A percentile compares a stretch with the other conserved stretches of the same genome.
These are phyloP conservation scores for Epistrophe eligans DNA, from an alignment of 2,888 invertebrate genomes.

Conservation along the genomic window DNA sequence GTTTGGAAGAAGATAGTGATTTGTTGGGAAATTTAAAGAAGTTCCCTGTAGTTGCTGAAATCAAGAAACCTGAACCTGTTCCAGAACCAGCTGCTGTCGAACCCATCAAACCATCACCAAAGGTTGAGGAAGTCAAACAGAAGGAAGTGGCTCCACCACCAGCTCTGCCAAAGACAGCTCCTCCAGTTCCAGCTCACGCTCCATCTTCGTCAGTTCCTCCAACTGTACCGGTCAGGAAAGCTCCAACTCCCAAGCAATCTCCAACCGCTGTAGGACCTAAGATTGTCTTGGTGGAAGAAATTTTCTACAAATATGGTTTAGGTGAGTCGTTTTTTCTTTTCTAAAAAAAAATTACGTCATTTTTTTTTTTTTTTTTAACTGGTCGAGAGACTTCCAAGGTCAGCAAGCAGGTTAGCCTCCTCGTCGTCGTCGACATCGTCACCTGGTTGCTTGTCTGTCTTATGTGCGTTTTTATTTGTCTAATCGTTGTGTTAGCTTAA, in stretches of 20 bases:
- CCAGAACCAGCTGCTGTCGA: constrained; percentile 56
- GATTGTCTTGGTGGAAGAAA: constrained; percentile 85
- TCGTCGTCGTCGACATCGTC: constrained; percentile 29
- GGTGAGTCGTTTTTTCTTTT: constrained; percentile 85
- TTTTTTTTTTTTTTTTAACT: constrained; percentile 22
- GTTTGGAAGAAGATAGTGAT: constrained; percentile 52
- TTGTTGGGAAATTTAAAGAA: constrained; percentile 60
- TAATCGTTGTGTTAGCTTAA: constrained; percentile 10
- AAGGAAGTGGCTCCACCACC: constrained; percentile 42
- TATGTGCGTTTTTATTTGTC: constrained; percentile 36
- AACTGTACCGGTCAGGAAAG: constrained; percentile 20
- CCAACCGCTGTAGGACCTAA: constrained; percentile 72
- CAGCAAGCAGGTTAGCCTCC: constrained; percentile 32
- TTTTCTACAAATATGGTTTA: constrained; percentile 87
- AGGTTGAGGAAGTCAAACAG: constrained; percentile 61
- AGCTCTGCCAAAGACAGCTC: constrained; percentile 60
- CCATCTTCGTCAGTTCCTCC: constrained; percentile 50
- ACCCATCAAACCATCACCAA: constrained; percentile 28
- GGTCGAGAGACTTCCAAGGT: constrained; percentile 69
- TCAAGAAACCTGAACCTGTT: constrained; percentile 60
- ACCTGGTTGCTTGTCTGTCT: constrained; percentile 40
- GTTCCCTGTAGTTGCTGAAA: background rate
- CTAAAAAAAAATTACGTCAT: constrained; percentile 66
- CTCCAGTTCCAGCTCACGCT: constrained; percentile 50
- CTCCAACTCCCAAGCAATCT: constrained; percentile 37